Percentiles rank a stretch among this genome's conserved stretches.
phyloP scores from a whole-genome alignment of 1,140 invertebrate genomes.

The Anastrepha ludens region DNA sequence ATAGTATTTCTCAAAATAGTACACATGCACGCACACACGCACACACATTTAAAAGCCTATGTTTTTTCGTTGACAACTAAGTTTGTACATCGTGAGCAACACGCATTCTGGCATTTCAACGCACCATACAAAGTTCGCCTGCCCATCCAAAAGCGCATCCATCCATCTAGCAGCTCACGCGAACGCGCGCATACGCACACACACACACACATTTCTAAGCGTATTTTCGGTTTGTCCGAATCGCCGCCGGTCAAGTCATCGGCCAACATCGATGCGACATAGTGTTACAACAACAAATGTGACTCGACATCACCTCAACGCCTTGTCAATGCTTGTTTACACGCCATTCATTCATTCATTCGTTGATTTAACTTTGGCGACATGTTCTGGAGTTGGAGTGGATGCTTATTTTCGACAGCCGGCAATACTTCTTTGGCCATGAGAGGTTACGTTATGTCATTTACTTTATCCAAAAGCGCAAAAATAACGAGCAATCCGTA shows the following conservation, averaged over 20 bases:
- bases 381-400: neutral
- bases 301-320: neutral
- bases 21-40: neutral
- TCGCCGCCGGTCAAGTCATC: neutral
- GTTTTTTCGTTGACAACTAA: conserved; percentile 7
- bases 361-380: neutral
- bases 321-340: conserved; percentile 39
- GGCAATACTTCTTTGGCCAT: too few species aligned
- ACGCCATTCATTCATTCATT: conserved; percentile 21
- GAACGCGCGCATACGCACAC: neutral
- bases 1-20: neutral
- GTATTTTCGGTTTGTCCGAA: neutral
- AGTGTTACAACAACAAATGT: conserved; percentile 5
- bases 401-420: neutral
- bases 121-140: conserved; percentile 24
- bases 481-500: too few species aligned
- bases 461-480: too few species aligned
- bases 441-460: too few species aligned
- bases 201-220: too few species aligned
- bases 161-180: neutral
- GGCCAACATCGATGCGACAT: neutral
- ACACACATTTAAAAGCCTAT: neutral
- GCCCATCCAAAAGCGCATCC: conserved; percentile 32
- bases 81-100: conserved; percentile 23
- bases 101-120: conserved; percentile 25